phyloP scores from a whole-genome alignment of 2,113 vertebrate genomes.

The Gadus chalcogrammus region DNA sequence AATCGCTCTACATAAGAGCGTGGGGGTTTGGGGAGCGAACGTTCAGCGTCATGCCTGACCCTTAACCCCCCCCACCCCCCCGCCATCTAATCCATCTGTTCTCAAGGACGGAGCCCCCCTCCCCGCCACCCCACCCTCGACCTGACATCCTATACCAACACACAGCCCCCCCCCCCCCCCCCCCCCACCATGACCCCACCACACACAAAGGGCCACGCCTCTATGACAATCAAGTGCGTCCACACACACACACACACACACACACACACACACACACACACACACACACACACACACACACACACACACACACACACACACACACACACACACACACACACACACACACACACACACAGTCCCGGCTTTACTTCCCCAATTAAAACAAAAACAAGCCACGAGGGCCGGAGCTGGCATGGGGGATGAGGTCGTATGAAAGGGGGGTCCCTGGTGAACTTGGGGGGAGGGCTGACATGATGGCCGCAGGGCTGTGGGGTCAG shows the following conservation, averaged over 20 bases:
- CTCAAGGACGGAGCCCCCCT: slow-evolving; percentile 13
- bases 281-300: slow-evolving; percentile 12
- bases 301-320: slow-evolving; percentile 37
- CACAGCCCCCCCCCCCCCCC: background rate
- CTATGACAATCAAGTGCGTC: slow-evolving; percentile 57
- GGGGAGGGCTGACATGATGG: slow-evolving; percentile 8
- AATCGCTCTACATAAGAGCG: no score
- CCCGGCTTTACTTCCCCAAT: slow-evolving; percentile 41
- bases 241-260: slow-evolving; percentile 12
- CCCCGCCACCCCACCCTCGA: slow-evolving; percentile 2
- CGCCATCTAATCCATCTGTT: slow-evolving; percentile 55
- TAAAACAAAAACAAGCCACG: slow-evolving; percentile 32
- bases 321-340: no score
- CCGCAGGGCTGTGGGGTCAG: background rate
- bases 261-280: no score
- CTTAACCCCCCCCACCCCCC: background rate
- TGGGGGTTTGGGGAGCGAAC: no score
- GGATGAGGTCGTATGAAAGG: background rate
- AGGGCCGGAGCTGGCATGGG: slow-evolving; percentile 30
- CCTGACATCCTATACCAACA: background rate
- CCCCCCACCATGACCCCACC: slow-evolving; percentile 22
- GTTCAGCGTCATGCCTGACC: background rate
- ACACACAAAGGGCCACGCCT: slow-evolving; percentile 46
- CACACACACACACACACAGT: slow-evolving; percentile 21
- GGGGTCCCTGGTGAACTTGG: slow-evolving; percentile 33